Percentiles rank a stretch among this genome's conserved stretches.
Evolutionary conservation across 2,888 invertebrate genomes (phyloP).

Genomic region (Azorinus chamasolen): DNA sequence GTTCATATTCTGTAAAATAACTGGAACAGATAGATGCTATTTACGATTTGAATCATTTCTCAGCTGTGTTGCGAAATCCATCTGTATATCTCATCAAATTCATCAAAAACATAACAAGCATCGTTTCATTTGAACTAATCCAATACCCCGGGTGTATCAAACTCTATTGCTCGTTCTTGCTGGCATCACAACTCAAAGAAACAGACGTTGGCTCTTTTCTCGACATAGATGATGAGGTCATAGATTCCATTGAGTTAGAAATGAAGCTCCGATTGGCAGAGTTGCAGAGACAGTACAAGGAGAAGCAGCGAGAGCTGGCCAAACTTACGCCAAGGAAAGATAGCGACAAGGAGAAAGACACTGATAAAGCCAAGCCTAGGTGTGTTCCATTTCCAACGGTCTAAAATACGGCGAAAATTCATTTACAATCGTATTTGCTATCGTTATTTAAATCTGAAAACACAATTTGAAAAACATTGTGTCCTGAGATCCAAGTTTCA

Average conservation of each 20-base stretch:
- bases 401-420: no score
- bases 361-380: slow-evolving; percentile 20
- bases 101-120: no score
- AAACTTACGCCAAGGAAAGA: slow-evolving; percentile 86
- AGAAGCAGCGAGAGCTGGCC: slow-evolving; percentile 93
- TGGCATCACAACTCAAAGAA: slow-evolving; percentile 77
- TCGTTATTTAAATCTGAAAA: not conserved
- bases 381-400: not conserved
- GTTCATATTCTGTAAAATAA: no score
- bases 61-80: no score
- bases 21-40: no score
- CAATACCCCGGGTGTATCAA: not conserved
- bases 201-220: slow-evolving; percentile 80
- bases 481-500: no score
- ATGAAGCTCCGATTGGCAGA: slow-evolving; percentile 94
- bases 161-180: slow-evolving; percentile 47
- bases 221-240: slow-evolving; percentile 77
- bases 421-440: not conserved
- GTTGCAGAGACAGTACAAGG: slow-evolving; percentile 92
- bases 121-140: no score
- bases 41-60: no score
- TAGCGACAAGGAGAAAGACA: slow-evolving; percentile 52
- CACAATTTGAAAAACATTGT: no score
- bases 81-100: no score
- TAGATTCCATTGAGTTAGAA: slow-evolving; percentile 89